Evolutionary conservation across 37 sponge, comb jelly and placozoan genomes (phyloP), one percentile per base, ranked within the genome.

Genomic region (Diacarnus erythraeanus): DNA sequence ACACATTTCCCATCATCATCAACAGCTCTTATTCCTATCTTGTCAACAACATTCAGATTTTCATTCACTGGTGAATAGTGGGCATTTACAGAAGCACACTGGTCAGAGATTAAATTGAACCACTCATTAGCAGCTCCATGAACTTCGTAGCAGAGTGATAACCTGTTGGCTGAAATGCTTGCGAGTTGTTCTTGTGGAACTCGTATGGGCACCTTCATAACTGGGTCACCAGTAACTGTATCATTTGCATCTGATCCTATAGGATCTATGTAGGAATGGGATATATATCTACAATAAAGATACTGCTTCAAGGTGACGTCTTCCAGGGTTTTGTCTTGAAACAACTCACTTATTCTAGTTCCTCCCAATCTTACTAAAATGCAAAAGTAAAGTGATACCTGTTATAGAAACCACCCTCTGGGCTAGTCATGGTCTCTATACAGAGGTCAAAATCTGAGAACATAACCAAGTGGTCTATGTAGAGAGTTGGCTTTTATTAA

Each of bases 51-150:
- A 75, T 86, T 86, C 9, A 40, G 64, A 39, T 74, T 42, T 17
- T 58, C 72, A 35, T 74, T 69, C 1, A 76, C 31, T 20, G 68
- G 6, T 37, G 71, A 17, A 35, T 87, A 87, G 57, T 59, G 82
- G 22, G 82, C 87, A 26, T 75, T 87, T 51, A 87, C 82, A 12
- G 82, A 70, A 31, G 76, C 81, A 42, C 87, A 80, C 27, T 74
- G 30, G 23, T 87, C 87, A 0, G 82, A 69, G 60, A 87, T 23
- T 12, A 80, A 34, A 73, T 87, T 87, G 65, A 81, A 87, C 70
- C 69, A 81, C 0, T 2, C 20, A n/a, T 87, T 54, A 21, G 40
- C 60, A 6, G 58, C n/a, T 12, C 87, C 87, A 29, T 87, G 87
- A 25, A 87, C 58, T 42, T 87, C 87, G 42, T 69, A 87, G 64